Conservation (phyloP, 2,797 vertebrate genomes). For the Hipposideros larvatus region DNA sequence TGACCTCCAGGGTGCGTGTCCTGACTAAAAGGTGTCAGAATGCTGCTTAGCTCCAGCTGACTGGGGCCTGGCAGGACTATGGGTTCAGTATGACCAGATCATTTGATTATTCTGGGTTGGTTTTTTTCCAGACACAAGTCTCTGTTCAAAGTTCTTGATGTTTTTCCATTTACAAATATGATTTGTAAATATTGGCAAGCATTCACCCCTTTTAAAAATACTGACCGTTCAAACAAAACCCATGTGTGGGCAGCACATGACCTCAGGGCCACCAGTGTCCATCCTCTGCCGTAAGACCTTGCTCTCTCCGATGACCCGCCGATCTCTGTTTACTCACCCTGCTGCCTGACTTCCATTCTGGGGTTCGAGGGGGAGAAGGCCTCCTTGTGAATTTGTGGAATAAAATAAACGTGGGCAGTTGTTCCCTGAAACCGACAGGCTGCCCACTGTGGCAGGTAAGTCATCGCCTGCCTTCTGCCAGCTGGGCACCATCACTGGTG, state of each 20-base stretch:
- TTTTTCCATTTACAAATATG: background rate
- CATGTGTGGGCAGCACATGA: too few relatives aligned
- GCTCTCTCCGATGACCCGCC: background rate
- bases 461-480: rapidly evolving
- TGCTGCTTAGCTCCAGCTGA: too few relatives aligned
- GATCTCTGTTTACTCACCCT: background rate
- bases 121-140: background rate
- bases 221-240: background rate
- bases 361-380: rapidly evolving
- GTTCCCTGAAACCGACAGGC: background rate
- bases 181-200: background rate
- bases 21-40: rapidly evolving
- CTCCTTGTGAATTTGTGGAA: background rate
- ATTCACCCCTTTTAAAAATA: background rate
- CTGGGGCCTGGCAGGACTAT: rapidly evolving
- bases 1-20: rapidly evolving
- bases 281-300: background rate
- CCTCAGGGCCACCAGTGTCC: background rate
- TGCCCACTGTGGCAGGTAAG: rapidly evolving
- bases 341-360: background rate
- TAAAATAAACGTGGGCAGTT: too few relatives aligned
- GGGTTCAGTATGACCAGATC: background rate
- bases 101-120: background rate
- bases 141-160: background rate
- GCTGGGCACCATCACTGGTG: background rate